These are phyloP conservation scores for Acleris laterana DNA, from an alignment of 2,888 invertebrate species.

Conservation along the genomic window DNA sequence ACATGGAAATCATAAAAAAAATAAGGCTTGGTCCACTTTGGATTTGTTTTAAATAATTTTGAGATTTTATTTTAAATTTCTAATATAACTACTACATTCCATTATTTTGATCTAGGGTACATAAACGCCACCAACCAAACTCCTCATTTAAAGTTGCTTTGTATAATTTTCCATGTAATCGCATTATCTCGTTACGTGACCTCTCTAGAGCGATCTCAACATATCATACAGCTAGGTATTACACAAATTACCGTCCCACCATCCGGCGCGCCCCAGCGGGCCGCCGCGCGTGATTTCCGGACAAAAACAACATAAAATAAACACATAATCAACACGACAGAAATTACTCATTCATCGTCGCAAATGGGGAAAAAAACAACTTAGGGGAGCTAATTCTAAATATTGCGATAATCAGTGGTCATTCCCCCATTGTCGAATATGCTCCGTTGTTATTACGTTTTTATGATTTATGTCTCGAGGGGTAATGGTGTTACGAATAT, in stretches of 20 bases:
- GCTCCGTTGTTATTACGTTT: slow-evolving; percentile 45
- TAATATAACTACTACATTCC: too few relatives aligned
- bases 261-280: background rate
- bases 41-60: too few relatives aligned
- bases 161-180: too few relatives aligned
- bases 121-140: too few relatives aligned
- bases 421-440: slow-evolving; percentile 43
- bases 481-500: slow-evolving; percentile 44
- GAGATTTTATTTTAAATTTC: too few relatives aligned
- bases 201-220: background rate
- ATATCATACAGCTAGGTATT: background rate
- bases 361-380: slow-evolving; percentile 41
- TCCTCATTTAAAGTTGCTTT: too few relatives aligned
- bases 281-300: slow-evolving; percentile 12
- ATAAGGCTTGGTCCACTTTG: too few relatives aligned
- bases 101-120: too few relatives aligned
- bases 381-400: slow-evolving; percentile 45
- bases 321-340: slow-evolving; percentile 15
- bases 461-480: slow-evolving; percentile 43
- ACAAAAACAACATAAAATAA: slow-evolving; percentile 16
- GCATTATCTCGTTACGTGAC: background rate
- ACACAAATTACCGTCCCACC: background rate
- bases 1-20: too few relatives aligned
- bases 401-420: slow-evolving; percentile 46
- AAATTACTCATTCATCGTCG: slow-evolving; percentile 32